Evolutionary conservation across 2,888 invertebrate genomes (phyloP), one percentile per base, ranked within the genome.

Genomic region (Drosophila rellima): DNA sequence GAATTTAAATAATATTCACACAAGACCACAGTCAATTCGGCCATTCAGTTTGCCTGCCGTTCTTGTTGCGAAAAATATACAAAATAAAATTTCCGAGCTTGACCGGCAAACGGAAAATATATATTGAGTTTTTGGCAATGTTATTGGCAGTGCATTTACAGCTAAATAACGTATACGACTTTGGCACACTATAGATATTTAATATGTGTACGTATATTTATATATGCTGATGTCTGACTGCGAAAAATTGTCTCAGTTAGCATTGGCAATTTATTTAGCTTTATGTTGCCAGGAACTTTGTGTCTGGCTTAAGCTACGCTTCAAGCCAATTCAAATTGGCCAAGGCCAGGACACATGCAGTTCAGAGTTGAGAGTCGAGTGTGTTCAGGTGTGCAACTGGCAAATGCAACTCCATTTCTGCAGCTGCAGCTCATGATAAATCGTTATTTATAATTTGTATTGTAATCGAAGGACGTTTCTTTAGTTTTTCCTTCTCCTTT

Each of bases 361-460:
- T 18, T 40, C 7, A 18, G 18, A 11, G 39, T 40, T 39, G 59
- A 50, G 52, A 37, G 51, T 51, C 26, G 26, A 26, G 23, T 56
- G 79, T 76, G 80, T 86, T 80, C 89, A 89, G 86, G 87, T 88
- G 88, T 76, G 79, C 83, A 82, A 82, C 80, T 78, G 83, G 71
- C 66, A 83, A 82, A 76, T 80, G 81, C 55, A 56, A 45, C 48
- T 61, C 29, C 33, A 61, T 15, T 23, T 61, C 68, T 69, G 62
- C 67, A 71, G 33, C 44, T 64, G 35, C 57, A 74, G 48, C 70
- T 72, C 59, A 78, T 70, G 84, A 88, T 83, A 88, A 87, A 87
- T 88, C 75, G 89, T 87, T 86, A 88, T 83, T 81, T 83, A 83
- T 83, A 88, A 88, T 88, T 83, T 83, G 74, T 81, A 78, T 84